Base-by-base conservation (phyloP, 2,888 invertebrate species). In the Diaprepes abbreviatus region DNA sequence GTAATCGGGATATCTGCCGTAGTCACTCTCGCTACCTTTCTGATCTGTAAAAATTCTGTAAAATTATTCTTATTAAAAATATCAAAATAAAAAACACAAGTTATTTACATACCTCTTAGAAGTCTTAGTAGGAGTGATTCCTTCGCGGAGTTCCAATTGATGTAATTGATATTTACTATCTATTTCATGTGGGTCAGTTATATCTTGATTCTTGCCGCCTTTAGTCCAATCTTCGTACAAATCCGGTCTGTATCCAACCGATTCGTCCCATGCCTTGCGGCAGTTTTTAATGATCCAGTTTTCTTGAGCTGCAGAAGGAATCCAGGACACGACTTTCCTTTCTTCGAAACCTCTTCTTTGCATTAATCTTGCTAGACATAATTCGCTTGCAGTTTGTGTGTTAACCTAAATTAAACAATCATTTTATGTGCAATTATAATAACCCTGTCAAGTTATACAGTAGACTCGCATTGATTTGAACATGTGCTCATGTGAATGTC, bases 211-310 rank as follows among this genome's bases (percentile, higher is more conserved):
- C 1, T 9, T 28, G 16, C 52, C 55, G 1, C 72, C 72, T 28
- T 55, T 70, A 6, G 70, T 84, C 87, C 87, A 89, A 70, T 85
- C 79, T 76, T 89, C 88, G 75, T 88, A 88, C 6, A 90, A 78
- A 10, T 86, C 84, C 0, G 81, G 81, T 0, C 84, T 83, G 64
- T 88, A 88, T 0, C 90, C 90, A 0, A 88, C 81, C 6, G 86
- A 85, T 60, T 85, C 83, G 38, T 88, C 87, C 77, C 88, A 88
- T 28, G 85, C 87, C 45, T 86, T 88, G 33, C 91, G 87, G 78
- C 92, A 92, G 74, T 89, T 88, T 5, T 85, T 84, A 28, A 86
- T 75, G 70, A 92, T 92, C 92, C 92, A 92, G 66, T 86, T 83
- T 74, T 88, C 88, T 76, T 91, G 90, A 4, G 80, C 10, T 2